Evolutionary conservation across 2,888 invertebrate genomes (phyloP).

Genomic region (Deilephila elpenor): DNA sequence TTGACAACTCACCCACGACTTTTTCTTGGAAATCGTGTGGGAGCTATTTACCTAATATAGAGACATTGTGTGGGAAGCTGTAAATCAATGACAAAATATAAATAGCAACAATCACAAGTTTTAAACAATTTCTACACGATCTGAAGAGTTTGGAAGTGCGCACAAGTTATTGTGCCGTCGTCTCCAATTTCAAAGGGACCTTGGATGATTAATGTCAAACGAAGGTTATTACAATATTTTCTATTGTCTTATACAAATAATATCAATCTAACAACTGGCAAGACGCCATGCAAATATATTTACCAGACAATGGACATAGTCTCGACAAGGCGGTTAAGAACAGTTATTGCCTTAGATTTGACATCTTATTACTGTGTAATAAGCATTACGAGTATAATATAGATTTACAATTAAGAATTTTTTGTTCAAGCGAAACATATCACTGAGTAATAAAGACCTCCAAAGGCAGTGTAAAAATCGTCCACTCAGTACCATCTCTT

Average conservation of each 20-base stretch:
- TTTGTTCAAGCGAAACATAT: too few species aligned
- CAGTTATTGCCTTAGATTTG: not conserved
- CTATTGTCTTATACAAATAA: not conserved
- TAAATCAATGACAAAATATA: too few species aligned
- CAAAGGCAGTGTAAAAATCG: too few species aligned
- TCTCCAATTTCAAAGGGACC: not conserved
- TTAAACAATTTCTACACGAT: not conserved
- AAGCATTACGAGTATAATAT: not conserved
- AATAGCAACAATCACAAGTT: not conserved
- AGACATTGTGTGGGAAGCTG: too few species aligned
- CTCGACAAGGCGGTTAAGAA: conserved; percentile 2
- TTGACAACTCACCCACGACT: too few species aligned
- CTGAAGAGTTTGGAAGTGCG: not conserved
- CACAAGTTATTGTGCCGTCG: not conserved
- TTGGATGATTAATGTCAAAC: not conserved
- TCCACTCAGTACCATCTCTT: too few species aligned
- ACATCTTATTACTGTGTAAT: not conserved
- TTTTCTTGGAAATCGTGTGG: too few species aligned
- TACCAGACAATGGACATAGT: not conserved
- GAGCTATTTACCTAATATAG: too few species aligned
- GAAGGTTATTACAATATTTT: not conserved
- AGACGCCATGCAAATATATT: not conserved
- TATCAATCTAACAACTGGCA: conserved; percentile 12
- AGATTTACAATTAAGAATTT: too few species aligned
- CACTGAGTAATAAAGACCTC: too few species aligned